Conservation (phyloP, 2,888 invertebrate species). For the Acanthosepion pharaonis region DNA sequence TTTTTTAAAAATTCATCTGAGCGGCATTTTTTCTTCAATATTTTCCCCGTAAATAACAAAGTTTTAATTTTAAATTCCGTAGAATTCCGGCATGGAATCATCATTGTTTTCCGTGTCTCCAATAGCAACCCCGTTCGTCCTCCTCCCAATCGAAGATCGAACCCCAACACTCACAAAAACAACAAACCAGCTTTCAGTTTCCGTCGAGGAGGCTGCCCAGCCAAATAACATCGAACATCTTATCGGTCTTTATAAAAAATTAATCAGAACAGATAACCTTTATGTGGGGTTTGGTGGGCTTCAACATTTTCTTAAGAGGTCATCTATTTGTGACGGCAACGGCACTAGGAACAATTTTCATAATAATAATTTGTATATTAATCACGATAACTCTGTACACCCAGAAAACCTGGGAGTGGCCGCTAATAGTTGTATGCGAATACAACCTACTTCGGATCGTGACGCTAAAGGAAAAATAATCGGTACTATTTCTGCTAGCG, state of each 20-base stretch:
- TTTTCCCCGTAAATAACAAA: no score
- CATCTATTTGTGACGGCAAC: not conserved
- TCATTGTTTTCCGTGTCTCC: not conserved
- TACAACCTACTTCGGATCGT: not conserved
- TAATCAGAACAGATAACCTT: not conserved
- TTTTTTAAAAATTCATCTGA: no score
- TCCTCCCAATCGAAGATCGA: not conserved
- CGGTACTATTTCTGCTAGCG: not conserved
- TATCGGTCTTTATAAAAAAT: not conserved
- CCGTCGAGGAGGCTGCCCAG: not conserved
- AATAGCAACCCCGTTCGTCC: not conserved
- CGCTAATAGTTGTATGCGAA: not conserved
- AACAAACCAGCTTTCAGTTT: not conserved
- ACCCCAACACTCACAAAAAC: not conserved
- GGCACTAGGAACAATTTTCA: not conserved
- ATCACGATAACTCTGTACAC: not conserved
- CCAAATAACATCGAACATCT: not conserved
- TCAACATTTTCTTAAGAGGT: not conserved
- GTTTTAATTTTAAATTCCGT: no score
- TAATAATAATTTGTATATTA: not conserved
- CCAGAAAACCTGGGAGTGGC: constrained; percentile 18
- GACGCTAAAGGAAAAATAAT: not conserved
- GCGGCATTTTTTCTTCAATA: no score
- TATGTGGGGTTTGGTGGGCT: not conserved
- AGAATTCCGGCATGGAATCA: not conserved